A percentile compares a stretch with the other conserved stretches of the same genome.
phyloP scores from a whole-genome alignment of 1,140 invertebrate species.

The Popillia japonica region DNA sequence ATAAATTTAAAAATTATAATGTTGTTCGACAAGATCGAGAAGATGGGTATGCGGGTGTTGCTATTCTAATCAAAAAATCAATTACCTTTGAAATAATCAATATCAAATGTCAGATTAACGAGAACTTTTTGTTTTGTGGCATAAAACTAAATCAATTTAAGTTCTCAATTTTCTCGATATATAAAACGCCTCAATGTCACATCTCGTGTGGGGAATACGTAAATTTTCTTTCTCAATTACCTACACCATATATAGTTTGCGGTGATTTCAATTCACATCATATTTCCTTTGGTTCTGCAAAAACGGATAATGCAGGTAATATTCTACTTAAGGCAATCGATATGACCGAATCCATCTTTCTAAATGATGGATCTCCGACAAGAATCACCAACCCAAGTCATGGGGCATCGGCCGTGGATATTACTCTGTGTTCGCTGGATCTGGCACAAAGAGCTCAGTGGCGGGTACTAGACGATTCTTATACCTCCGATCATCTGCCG shows the following conservation, averaged over 20 bases:
- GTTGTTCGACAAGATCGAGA: background rate
- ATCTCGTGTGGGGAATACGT: background rate
- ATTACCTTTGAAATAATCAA: background rate
- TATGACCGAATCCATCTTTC: background rate
- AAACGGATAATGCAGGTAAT: conserved; percentile 5
- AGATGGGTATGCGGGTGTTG: background rate
- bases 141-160: too few relatives aligned
- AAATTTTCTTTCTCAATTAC: background rate
- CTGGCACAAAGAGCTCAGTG: background rate
- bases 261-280: conserved; percentile 28
- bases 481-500: background rate
- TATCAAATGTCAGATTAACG: background rate
- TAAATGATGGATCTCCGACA: conserved; percentile 14
- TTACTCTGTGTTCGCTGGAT: background rate
- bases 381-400: background rate
- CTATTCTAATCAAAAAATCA: background rate
- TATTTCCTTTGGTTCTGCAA: background rate
- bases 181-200: background rate
- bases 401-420: background rate
- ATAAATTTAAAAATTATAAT: background rate
- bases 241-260: background rate
- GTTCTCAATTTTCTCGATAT: background rate
- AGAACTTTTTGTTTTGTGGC: too few relatives aligned
- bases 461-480: conserved; percentile 8
- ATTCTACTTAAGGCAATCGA: background rate